phyloP scores from a whole-genome alignment of 2,113 vertebrate genomes.

The Maccullochella peelii region DNA sequence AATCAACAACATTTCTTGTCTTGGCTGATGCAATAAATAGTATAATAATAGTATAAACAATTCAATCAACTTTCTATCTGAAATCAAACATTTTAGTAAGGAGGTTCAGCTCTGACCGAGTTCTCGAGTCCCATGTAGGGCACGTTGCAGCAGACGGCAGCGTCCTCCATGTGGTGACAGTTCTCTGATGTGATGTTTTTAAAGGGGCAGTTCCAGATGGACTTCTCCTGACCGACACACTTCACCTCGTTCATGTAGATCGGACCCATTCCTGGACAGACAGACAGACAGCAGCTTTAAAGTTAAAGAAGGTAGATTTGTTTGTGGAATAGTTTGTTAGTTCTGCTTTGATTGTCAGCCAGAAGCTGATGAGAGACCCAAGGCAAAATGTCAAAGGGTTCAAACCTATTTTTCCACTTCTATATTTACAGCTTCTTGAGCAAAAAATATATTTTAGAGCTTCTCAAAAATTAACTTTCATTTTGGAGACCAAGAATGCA shows the following conservation, averaged over 20 bases:
- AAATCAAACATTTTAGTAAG: neutral
- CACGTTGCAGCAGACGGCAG: conserved; percentile 89
- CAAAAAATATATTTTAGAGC: neutral
- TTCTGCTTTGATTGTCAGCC: neutral
- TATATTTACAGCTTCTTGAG: neutral
- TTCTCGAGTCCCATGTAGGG: conserved; percentile 93
- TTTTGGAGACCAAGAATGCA: neutral
- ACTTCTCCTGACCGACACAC: conserved; percentile 89
- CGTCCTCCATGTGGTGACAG: conserved; percentile 92
- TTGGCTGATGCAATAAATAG: neutral
- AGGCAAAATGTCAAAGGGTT: neutral
- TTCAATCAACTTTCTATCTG: neutral
- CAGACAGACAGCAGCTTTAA: neutral
- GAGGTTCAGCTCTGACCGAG: conserved; percentile 85
- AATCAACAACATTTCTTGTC: neutral
- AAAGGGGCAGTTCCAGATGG: conserved; percentile 91
- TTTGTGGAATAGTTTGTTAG: neutral
- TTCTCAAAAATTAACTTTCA: neutral
- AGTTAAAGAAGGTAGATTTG: neutral
- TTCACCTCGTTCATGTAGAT: conserved; percentile 95
- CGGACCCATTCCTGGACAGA: conserved; percentile 88
- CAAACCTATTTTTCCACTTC: neutral
- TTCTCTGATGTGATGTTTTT: conserved; percentile 93
- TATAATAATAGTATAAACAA: neutral
- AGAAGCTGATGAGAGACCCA: neutral